phyloP scores from a whole-genome alignment of 2,888 invertebrate species.

The Dorcus parallelipipedus region DNA sequence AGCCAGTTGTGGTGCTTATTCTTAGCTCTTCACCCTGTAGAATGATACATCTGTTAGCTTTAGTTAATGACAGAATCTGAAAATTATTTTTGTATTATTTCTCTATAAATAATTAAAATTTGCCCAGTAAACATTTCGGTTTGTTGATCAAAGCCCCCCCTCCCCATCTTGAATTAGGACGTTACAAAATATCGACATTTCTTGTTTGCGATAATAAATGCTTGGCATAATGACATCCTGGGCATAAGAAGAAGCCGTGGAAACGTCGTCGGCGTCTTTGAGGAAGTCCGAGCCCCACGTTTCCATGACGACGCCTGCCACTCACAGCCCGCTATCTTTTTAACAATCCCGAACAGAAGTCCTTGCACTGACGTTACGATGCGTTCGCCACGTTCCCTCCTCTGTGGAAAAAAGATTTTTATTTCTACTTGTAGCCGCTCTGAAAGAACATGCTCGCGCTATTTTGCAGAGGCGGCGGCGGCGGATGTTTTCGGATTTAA shows the following conservation, averaged over 20 bases:
- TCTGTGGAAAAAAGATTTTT: constrained; percentile 12
- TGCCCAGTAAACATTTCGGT: too few species aligned
- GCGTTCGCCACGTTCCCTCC: constrained; percentile 14
- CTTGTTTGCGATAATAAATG: constrained; percentile 26
- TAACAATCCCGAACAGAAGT: constrained; percentile 27
- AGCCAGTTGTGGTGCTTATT: too few species aligned
- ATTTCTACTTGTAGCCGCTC: constrained; percentile 18
- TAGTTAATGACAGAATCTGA: too few species aligned
- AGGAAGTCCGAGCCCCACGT: constrained; percentile 32
- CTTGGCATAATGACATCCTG: constrained; percentile 35
- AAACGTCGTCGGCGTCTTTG: constrained; percentile 30
- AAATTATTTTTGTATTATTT: too few species aligned
- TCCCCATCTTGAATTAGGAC: too few species aligned
- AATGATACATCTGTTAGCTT: too few species aligned
- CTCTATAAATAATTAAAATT: too few species aligned
- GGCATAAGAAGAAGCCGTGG: constrained; percentile 28
- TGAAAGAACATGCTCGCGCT: constrained; percentile 14
- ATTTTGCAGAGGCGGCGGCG: constrained; percentile 12
- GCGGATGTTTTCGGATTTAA: constrained; percentile 17
- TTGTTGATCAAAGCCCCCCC: too few species aligned
- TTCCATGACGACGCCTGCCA: constrained; percentile 32
- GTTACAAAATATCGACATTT: constrained; percentile 3
- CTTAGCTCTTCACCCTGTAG: too few species aligned
- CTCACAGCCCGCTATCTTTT: constrained; percentile 32
- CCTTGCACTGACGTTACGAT: constrained; percentile 22